Evolutionary conservation across 2,888 invertebrate genomes (phyloP), one percentile per base, ranked within the genome.

Genomic region (Rhynchonema sp.): DNA sequence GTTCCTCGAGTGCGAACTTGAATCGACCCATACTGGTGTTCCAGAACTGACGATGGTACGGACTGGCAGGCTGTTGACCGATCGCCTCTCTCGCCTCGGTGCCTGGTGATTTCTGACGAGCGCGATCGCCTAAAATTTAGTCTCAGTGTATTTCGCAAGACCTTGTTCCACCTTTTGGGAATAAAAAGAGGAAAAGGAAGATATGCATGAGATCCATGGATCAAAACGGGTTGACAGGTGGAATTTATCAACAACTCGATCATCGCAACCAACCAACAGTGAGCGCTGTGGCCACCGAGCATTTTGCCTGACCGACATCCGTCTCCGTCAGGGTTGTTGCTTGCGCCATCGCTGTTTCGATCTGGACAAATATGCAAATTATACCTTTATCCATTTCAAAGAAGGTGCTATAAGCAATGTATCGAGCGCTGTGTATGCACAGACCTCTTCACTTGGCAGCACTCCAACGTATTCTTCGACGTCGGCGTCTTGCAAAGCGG

Each of bases 21-120:
- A 91, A 91, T 73, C 87, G 87, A 29, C 91, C 92, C 52, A 88
- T 84, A 0, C 87, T 85, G 0, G 91, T 92, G 63, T 87, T 84
- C 91, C 91, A 91, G 74, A 88, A 89, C 73, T 52, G 2, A 6
- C 30, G 28, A 1, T 13, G 46, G 38, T 38, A 38, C 9, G 38
- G 38, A 6, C n/a, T n/a, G n/a, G 38, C 6, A 17, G 6, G 38
- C 38, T 13, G 38, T 13, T 38, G 9, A 17, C 9, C 38, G 38
- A 13, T 6, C 17, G 38, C 38, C 38, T 38, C 38, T n/a, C n/a
- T n/a, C n/a, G n/a, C n/a, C n/a, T n/a, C n/a, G n/a, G n/a, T n/a
- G n/a, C n/a, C n/a, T 17, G 38, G 38, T 38, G 38, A 38, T 17
- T 38, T 38, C 9, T 38, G 9, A 17, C 38, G 9, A 38, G 38